These are phyloP conservation scores for Propithecus deckenii DNA, from an alignment of 2,797 vertebrate genomes.

Conservation along the genomic window DNA sequence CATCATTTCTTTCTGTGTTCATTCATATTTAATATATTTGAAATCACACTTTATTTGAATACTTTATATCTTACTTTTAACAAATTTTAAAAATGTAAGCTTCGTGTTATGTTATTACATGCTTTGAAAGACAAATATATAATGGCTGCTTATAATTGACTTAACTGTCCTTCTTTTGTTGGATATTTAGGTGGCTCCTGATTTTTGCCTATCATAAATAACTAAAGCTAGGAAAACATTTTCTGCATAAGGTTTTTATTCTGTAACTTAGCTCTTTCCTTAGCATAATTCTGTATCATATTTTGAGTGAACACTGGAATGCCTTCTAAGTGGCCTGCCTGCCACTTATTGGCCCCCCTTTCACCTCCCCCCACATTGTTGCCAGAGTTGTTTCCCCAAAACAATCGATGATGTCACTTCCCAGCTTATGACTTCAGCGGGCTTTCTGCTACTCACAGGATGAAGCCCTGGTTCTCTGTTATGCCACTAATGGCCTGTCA, in stretches of 20 bases:
- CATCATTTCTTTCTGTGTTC: neutral
- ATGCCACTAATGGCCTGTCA: neutral
- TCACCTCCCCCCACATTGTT: neutral
- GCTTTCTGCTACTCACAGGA: neutral
- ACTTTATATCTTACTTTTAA: neutral
- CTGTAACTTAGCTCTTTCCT: neutral
- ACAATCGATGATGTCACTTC: neutral
- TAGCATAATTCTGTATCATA: neutral
- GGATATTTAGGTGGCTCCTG: neutral
- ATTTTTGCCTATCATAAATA: neutral
- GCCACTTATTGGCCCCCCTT: neutral
- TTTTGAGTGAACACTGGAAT: neutral
- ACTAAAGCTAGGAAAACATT: neutral
- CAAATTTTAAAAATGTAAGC: neutral
- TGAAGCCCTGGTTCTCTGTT: neutral
- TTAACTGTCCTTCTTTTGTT: neutral
- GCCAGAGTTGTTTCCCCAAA: neutral
- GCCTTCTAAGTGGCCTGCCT: neutral
- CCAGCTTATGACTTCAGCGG: neutral
- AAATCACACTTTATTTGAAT: neutral
- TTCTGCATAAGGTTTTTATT: neutral
- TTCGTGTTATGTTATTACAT: neutral
- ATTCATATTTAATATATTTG: neutral
- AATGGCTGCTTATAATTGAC: neutral
- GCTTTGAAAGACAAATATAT: neutral